phyloP scores from a whole-genome alignment of 2,113 vertebrate species.

The Brachypodius melanocephalos region DNA sequence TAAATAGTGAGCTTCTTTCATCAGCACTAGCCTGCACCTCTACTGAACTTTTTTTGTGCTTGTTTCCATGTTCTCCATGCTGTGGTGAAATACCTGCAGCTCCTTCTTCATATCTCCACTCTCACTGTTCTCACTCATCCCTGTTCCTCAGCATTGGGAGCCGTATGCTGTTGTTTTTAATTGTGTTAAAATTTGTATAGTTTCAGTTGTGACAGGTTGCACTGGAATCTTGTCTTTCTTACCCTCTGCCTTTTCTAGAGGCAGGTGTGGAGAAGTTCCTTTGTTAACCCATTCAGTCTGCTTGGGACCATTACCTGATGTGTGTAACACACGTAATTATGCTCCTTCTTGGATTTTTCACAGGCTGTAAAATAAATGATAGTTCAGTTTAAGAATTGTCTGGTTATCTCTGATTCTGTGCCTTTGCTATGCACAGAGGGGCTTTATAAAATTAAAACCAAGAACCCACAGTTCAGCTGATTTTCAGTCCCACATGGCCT shows the following conservation, averaged over 20 bases:
- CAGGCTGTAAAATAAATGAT: not conserved
- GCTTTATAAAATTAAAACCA: not conserved
- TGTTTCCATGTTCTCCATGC: rapidly evolving
- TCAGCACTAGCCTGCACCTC: not conserved
- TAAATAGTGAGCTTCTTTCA: not conserved
- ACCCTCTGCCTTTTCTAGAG: not conserved
- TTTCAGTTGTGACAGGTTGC: not conserved
- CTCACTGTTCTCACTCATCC: not conserved
- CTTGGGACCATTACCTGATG: not conserved
- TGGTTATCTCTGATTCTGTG: not conserved
- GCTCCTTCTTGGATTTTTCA: not conserved
- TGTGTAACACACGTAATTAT: not conserved
- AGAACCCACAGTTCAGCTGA: not conserved
- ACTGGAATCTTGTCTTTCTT: not conserved
- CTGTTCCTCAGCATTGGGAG: not conserved
- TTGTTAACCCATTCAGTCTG: not conserved
- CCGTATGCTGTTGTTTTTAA: not conserved
- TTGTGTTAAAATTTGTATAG: not conserved
- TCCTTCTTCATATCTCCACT: not conserved
- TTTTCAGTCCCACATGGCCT: not conserved
- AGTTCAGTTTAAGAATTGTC: not conserved
- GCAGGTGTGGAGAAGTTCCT: not conserved
- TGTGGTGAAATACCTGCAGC: not conserved
- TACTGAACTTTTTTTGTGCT: not conserved
- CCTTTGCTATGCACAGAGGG: not conserved